Conservation (phyloP, 2,797 vertebrate species). For the Staurois parvus region DNA sequence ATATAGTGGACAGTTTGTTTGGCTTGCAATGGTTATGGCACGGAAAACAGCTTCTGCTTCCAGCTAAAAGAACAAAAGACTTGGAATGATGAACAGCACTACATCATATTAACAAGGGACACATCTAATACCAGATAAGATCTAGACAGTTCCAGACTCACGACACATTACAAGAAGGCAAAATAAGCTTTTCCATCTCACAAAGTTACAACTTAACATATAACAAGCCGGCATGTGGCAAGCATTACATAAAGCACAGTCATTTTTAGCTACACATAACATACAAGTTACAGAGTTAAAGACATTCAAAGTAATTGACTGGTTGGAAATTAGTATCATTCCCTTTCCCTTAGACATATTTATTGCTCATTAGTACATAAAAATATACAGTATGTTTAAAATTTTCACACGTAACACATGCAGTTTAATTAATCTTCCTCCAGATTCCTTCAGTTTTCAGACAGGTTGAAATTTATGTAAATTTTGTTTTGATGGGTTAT, state of each 20-base stretch:
- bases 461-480: too few species aligned
- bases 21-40: slow-evolving; percentile 95
- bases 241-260: not conserved
- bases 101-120: slow-evolving; percentile 19
- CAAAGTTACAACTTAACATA: not conserved
- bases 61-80: slow-evolving; percentile 78
- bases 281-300: too few species aligned
- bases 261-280: not conserved
- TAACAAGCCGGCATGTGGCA: not conserved
- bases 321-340: not conserved
- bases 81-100: not conserved
- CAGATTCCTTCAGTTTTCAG: too few species aligned
- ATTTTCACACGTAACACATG: too few species aligned
- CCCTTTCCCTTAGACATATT: not conserved
- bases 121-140: too few species aligned
- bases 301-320: not conserved
- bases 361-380: not conserved
- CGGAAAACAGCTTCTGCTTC: slow-evolving; percentile 97
- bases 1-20: slow-evolving; percentile 98
- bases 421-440: too few species aligned
- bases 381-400: too few species aligned
- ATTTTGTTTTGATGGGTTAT: too few species aligned
- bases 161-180: not conserved
- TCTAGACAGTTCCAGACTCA: not conserved
- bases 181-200: not conserved